Base-by-base conservation (phyloP, 1,140 invertebrate genomes). In the Drosophila arawakana region DNA sequence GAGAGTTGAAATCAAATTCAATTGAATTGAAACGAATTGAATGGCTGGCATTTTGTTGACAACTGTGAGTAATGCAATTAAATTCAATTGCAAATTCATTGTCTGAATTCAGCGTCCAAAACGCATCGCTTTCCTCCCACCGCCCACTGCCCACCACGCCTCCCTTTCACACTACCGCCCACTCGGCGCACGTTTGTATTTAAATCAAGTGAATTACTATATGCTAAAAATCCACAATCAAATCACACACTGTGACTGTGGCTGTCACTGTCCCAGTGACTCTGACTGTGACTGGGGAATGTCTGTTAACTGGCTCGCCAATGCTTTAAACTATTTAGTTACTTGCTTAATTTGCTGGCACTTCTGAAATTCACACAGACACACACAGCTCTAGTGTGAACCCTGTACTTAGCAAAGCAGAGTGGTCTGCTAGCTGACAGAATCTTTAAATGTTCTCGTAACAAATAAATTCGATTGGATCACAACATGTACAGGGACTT, bases 51-150 rank as follows among this genome's bases (percentile, higher is more conserved):
- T 88, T 83, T 86, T 86, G 82, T 86, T 86, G 82, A 86, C 83
- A 86, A 86, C 80, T 88, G 83, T 86, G 79, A 86, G 80, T 88
- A 86, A 86, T 86, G 82, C 82, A 86, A 86, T 86, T 88, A 82
- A 86, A 88, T 86, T 88, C 83, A 86, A 86, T 88, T 86, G 82
- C 83, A 81, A 85, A 78, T 85, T 88, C 79, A 86, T 88, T 78
- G 82, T 79, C 59, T 58, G 47, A 55, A 73, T 37, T 37, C 52
- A 30, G 25, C 25, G 54, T 44, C 55, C 47, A 59, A 30, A 30
- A 50, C 69, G 60, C 58, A 61, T 57, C 13, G 46, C 55, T 34
- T 50, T 25, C n/a, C 49, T 30, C 25, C n/a, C 35, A 37, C 37
- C 44, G n/a, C 7, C 35, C 13, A 35, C 18, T 3, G 34, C 15